Percentiles rank a stretch among this genome's conserved stretches.
Evolutionary conservation across 2,888 invertebrate genomes (phyloP).

Genomic region (Neocrepidodera transversa): DNA sequence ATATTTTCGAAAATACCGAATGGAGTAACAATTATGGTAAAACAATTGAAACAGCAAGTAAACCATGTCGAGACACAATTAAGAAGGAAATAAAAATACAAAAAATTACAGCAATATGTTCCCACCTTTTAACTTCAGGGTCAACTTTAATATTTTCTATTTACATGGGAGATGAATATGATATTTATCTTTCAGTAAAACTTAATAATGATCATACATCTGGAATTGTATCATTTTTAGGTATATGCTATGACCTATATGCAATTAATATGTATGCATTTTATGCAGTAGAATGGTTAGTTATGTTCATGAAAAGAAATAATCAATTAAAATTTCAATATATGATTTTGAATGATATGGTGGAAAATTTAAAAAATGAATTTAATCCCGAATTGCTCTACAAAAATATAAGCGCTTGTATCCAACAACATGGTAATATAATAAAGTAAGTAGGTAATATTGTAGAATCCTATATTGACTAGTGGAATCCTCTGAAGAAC

Average conservation of each 20-base stretch:
- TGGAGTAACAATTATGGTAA: neutral
- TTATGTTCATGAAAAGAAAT: neutral
- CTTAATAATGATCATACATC: neutral
- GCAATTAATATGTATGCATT: neutral
- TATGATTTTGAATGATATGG: neutral
- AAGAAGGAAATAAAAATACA: neutral
- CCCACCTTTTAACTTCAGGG: neutral
- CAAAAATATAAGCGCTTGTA: neutral
- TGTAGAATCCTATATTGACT: too few species aligned
- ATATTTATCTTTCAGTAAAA: neutral
- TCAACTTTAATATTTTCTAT: neutral
- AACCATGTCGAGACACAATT: neutral
- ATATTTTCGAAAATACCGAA: neutral
- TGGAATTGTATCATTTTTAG: neutral
- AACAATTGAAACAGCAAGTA: neutral
- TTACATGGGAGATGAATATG: neutral
- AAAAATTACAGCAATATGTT: neutral
- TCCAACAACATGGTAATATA: neutral
- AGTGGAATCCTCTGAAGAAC: too few species aligned
- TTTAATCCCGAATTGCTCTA: neutral
- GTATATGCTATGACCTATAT: neutral
- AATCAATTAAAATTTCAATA: neutral
- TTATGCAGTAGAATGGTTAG: neutral
- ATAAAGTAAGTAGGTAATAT: neutral
- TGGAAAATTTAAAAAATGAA: neutral